Evolutionary conservation across 1,140 invertebrate species (phyloP).

Genomic region (Dolichoris vasculosae): DNA sequence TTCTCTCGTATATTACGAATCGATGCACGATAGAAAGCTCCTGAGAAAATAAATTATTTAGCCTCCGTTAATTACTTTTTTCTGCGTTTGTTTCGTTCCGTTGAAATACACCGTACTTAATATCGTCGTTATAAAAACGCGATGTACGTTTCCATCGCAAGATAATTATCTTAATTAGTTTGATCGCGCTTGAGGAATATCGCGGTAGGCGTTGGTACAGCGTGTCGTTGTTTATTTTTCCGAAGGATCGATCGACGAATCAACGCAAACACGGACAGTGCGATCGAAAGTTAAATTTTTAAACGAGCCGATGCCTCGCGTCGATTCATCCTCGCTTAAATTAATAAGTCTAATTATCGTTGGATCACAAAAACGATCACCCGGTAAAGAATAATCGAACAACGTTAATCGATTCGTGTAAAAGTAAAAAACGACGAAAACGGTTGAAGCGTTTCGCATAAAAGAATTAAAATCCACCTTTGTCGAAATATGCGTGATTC

Average conservation of each 20-base stretch:
- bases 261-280: not conserved
- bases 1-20: conserved; percentile 18
- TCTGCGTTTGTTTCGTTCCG: conserved; percentile 20
- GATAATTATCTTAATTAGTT: conserved; percentile 30
- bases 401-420: not conserved
- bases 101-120: not conserved
- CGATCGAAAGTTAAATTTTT: not conserved
- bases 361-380: no score
- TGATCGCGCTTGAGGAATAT: not conserved
- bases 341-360: no score
- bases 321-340: no score
- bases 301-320: no score
- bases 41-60: conserved; percentile 38
- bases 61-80: conserved; percentile 26
- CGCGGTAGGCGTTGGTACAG: not conserved
- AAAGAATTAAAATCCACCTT: not conserved
- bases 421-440: not conserved
- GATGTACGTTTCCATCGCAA: not conserved
- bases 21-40: not conserved
- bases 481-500: not conserved
- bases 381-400: no score
- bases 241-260: not conserved
- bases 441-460: not conserved
- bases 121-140: not conserved
- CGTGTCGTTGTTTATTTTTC: not conserved